Percentiles rank a stretch among this genome's conserved stretches.
Conservation (phyloP, 2,888 invertebrate genomes). For the Gnatocerus cornutus region DNA sequence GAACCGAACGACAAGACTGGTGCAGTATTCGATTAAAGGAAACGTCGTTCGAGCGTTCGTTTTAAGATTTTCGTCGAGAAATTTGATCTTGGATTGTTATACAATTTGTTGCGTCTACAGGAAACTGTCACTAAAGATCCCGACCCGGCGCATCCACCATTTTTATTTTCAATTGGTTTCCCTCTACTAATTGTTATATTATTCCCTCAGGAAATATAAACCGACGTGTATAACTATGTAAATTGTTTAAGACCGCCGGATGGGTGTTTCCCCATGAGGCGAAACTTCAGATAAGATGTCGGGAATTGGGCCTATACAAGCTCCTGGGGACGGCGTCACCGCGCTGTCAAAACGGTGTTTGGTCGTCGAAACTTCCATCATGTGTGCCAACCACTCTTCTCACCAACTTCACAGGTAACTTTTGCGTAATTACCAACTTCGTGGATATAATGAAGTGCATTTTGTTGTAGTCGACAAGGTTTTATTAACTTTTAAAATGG, state of each 20-base stretch:
- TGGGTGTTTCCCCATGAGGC: slow-evolving; percentile 86
- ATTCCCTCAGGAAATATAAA: slow-evolving; percentile 44
- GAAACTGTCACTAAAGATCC: too few relatives aligned
- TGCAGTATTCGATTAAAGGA: slow-evolving; percentile 1
- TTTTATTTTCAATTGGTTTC: background rate
- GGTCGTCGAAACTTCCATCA: slow-evolving; percentile 85
- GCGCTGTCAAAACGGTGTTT: slow-evolving; percentile 87
- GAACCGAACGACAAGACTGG: background rate
- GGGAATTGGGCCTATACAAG: slow-evolving; percentile 88
- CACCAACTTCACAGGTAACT: slow-evolving; percentile 86
- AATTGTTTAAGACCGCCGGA: slow-evolving; percentile 73
- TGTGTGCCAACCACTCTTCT: slow-evolving; percentile 90
- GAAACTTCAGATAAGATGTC: slow-evolving; percentile 83
- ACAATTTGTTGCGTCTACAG: too few relatives aligned
- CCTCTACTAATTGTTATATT: slow-evolving; percentile 44
- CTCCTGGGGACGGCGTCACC: slow-evolving; percentile 84
- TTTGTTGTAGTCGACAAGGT: slow-evolving; percentile 31
- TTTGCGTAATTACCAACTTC: slow-evolving; percentile 26
- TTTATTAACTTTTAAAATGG: slow-evolving; percentile 37
- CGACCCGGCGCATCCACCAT: too few relatives aligned
- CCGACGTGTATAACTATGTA: slow-evolving; percentile 46
- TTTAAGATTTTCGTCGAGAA: background rate
- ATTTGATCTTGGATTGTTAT: background rate
- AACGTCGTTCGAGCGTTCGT: background rate
- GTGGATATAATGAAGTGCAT: slow-evolving; percentile 35